phyloP scores from a whole-genome alignment of 2,888 invertebrate species.

The Tineola bisselliella region DNA sequence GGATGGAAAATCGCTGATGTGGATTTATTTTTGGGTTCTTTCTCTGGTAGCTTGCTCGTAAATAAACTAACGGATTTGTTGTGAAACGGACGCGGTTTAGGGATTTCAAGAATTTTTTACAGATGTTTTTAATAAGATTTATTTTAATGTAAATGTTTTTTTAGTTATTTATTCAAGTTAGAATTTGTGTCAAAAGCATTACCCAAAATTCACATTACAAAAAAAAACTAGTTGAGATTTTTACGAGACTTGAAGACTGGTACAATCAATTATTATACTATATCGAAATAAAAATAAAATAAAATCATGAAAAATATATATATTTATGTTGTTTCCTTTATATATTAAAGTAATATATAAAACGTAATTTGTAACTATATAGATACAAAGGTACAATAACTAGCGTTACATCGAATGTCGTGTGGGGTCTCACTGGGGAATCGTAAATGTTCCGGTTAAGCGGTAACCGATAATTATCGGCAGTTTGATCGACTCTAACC shows the following conservation, averaged over 20 bases:
- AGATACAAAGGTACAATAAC: neutral
- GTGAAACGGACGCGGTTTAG: slow-evolving; percentile 9
- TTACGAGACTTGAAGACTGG: too few species aligned
- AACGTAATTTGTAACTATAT: neutral
- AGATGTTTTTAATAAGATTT: neutral
- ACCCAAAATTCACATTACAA: too few species aligned
- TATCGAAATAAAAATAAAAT: too few species aligned
- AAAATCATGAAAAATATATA: too few species aligned
- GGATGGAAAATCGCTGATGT: slow-evolving; percentile 44
- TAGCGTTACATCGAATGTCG: neutral
- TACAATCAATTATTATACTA: too few species aligned
- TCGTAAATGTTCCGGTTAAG: neutral
- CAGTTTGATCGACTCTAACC: slow-evolving; percentile 4
- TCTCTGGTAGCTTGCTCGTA: slow-evolving; percentile 9
- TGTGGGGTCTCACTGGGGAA: neutral
- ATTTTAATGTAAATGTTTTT: too few species aligned
- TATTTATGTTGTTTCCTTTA: neutral
- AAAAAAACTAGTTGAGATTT: too few species aligned
- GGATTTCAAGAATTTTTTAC: neutral
- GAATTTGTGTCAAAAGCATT: too few species aligned
- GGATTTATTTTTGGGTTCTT: slow-evolving; percentile 20
- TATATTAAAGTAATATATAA: neutral
- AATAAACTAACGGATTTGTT: slow-evolving; percentile 14
- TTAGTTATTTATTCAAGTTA: too few species aligned
- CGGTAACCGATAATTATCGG: slow-evolving; percentile 12